Percentiles rank a stretch among this genome's conserved stretches.
phyloP scores from a whole-genome alignment of 2,113 vertebrate species.

The Bambusicola thoracicus region DNA sequence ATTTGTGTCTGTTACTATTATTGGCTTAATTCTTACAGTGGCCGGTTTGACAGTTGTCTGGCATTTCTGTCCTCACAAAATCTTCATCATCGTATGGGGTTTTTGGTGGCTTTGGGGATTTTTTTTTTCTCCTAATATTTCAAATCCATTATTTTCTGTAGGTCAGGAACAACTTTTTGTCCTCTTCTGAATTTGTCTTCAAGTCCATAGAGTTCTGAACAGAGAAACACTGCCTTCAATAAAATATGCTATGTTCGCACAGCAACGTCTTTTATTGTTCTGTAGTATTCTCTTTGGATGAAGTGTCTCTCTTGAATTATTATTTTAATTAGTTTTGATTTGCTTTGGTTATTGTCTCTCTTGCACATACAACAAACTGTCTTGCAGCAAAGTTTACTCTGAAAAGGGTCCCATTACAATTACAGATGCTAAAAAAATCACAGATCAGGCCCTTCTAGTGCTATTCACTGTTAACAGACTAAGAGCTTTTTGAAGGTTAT shows the following conservation, averaged over 20 bases:
- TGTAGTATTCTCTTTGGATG: background rate
- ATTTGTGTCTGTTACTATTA: background rate
- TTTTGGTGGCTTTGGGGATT: background rate
- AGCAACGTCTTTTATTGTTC: constrained; percentile 13
- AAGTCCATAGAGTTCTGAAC: background rate
- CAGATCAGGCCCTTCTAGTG: background rate
- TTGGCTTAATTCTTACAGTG: background rate
- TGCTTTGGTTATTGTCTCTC: background rate
- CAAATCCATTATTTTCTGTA: background rate
- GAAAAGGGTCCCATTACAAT: background rate
- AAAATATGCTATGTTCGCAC: background rate
- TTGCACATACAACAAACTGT: background rate
- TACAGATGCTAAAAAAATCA: background rate
- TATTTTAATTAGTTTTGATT: constrained; percentile 64
- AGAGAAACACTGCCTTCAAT: background rate
- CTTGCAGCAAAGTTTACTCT: background rate
- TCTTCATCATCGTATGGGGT: background rate
- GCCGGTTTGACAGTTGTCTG: background rate
- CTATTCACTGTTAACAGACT: background rate
- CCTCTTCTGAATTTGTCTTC: background rate
- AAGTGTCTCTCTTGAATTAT: constrained; percentile 43
- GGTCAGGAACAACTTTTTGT: background rate
- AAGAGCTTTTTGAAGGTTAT: background rate
- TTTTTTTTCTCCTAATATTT: background rate
- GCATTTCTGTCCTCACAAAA: background rate